Evolutionary conservation across 2,113 vertebrate species (phyloP).

Genomic region (Labrus mixtus): DNA sequence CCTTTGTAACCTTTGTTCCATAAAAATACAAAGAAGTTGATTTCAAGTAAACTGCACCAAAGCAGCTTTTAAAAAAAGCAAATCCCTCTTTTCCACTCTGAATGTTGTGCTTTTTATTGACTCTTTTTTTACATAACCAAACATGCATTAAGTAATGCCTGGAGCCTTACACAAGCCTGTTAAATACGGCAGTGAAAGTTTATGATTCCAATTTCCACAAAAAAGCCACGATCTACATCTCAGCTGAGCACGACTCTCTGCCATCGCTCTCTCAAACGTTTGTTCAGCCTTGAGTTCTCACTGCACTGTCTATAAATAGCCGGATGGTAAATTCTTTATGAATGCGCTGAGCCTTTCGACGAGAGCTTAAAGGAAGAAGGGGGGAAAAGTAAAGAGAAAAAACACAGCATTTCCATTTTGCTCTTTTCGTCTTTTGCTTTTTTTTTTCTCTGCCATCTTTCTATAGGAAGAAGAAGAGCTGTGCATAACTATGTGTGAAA

Average conservation of each 20-base stretch:
- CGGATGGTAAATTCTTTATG: constrained; percentile 79
- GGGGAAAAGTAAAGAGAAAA: constrained; percentile 26
- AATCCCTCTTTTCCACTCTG: background rate
- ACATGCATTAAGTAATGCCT: constrained; percentile 14
- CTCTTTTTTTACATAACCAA: constrained; percentile 20
- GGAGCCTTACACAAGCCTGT: constrained; percentile 28
- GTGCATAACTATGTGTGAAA: constrained; percentile 18
- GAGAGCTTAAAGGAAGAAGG: constrained; percentile 32
- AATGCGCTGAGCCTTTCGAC: constrained; percentile 54
- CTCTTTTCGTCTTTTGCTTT: constrained; percentile 39
- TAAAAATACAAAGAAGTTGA: background rate
- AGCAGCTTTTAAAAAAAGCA: background rate
- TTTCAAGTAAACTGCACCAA: background rate
- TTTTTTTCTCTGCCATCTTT: constrained; percentile 31
- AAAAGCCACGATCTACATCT: constrained; percentile 45
- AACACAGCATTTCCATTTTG: constrained; percentile 64
- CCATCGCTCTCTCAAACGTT: constrained; percentile 39
- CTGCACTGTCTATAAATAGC: constrained; percentile 73
- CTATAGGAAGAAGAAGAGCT: background rate
- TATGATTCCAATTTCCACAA: constrained; percentile 46
- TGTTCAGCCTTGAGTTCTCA: constrained; percentile 62
- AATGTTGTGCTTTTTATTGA: constrained; percentile 1
- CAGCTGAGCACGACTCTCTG: constrained; percentile 32
- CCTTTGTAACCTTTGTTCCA: constrained; percentile 22
- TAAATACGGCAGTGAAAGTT: constrained; percentile 54